Conservation (phyloP, 2,888 invertebrate species). For the Heliconius cydno region DNA sequence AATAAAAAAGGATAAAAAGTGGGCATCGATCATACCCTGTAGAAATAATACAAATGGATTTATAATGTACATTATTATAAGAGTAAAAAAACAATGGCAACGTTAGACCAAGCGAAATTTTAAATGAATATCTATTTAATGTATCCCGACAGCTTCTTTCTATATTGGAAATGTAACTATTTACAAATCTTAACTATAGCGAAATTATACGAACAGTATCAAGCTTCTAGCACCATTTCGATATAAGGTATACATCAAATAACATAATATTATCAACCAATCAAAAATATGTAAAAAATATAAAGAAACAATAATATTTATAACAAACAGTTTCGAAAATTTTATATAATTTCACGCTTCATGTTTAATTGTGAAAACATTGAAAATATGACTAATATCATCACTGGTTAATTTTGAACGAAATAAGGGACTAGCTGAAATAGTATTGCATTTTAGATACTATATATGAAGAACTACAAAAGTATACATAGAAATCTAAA, state of each 20-base stretch:
- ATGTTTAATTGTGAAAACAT: slow-evolving; percentile 50
- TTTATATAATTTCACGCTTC: slow-evolving; percentile 49
- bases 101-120: slow-evolving; percentile 62
- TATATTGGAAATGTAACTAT: slow-evolving; percentile 59
- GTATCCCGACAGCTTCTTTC: slow-evolving; percentile 47
- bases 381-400: slow-evolving; percentile 57
- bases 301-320: slow-evolving; percentile 64
- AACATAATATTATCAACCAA: slow-evolving; percentile 81
- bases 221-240: slow-evolving; percentile 83
- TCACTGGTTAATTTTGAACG: slow-evolving; percentile 73
- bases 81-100: slow-evolving; percentile 63
- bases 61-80: slow-evolving; percentile 25
- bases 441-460: slow-evolving; percentile 69
- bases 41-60: slow-evolving; percentile 59
- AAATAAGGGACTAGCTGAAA: slow-evolving; percentile 72
- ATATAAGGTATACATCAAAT: slow-evolving; percentile 75
- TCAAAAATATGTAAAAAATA: slow-evolving; percentile 61
- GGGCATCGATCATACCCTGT: slow-evolving; percentile 70
- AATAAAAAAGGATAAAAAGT: slow-evolving; percentile 63
- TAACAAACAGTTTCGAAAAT: slow-evolving; percentile 61
- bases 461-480: slow-evolving; percentile 61
- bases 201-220: slow-evolving; percentile 68
- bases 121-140: slow-evolving; percentile 49
- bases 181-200: slow-evolving; percentile 68
- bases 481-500: slow-evolving; percentile 68